phyloP scores from a whole-genome alignment of 1,140 invertebrate genomes.

The Leguminivora glycinivorella region DNA sequence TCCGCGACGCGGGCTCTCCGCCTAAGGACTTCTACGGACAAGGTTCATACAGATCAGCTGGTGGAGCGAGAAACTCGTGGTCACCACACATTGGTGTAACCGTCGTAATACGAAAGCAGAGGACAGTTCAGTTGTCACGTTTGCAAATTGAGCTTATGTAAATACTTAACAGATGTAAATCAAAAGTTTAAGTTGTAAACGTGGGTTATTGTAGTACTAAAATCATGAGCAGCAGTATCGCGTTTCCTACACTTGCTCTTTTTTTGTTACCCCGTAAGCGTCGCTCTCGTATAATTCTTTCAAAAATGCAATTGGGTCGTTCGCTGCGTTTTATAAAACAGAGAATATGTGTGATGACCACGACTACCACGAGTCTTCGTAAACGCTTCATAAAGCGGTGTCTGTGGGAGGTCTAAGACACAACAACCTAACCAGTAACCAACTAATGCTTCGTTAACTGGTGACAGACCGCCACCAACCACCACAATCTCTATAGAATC shows the following conservation, averaged over 20 bases:
- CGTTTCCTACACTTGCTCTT: too few species aligned
- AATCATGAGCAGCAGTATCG: too few species aligned
- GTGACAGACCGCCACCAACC: conserved; percentile 44
- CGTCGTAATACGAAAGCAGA: too few species aligned
- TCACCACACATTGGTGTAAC: background rate
- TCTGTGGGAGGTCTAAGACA: conserved; percentile 31
- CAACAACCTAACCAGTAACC: conserved; percentile 53
- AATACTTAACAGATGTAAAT: too few species aligned
- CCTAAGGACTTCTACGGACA: conserved; percentile 81
- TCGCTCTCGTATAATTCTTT: too few species aligned
- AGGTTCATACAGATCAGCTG: conserved; percentile 56
- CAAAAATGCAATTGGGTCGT: background rate
- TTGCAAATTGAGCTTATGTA: too few species aligned
- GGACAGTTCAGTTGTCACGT: too few species aligned
- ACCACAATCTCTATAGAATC: conserved; percentile 19
- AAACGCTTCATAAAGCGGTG: background rate
- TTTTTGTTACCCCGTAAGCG: too few species aligned
- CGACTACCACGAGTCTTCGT: background rate
- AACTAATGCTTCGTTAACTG: conserved; percentile 71
- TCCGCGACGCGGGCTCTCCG: conserved; percentile 86
- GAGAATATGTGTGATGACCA: background rate
- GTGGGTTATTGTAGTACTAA: too few species aligned
- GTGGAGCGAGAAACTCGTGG: background rate
- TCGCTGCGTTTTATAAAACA: background rate
- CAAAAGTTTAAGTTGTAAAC: too few species aligned